Evolutionary conservation across 2,797 vertebrate species (phyloP).

Genomic region (Euphonia xanthogaster): DNA sequence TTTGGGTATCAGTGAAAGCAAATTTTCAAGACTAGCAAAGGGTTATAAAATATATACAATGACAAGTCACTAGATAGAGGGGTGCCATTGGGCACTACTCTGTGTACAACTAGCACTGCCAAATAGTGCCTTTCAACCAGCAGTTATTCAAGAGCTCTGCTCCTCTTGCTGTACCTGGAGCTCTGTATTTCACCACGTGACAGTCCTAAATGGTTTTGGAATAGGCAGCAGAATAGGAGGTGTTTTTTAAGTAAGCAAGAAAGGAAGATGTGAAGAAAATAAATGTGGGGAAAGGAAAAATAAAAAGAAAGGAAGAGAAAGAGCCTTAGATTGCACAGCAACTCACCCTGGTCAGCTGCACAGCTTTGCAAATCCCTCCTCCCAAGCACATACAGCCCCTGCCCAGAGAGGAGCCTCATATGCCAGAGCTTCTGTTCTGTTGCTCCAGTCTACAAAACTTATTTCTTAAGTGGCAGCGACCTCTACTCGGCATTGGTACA

Average conservation of each 20-base stretch:
- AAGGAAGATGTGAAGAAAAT: background rate
- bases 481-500: background rate
- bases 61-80: background rate
- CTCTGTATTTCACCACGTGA: background rate
- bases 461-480: background rate
- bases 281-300: background rate
- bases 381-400: rapidly evolving
- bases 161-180: background rate
- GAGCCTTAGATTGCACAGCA: background rate
- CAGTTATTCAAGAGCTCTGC: background rate
- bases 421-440: background rate
- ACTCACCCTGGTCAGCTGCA: background rate
- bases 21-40: conserved; percentile 26
- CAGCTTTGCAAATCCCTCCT: background rate
- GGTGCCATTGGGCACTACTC: background rate
- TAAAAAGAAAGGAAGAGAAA: background rate
- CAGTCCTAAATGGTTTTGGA: background rate
- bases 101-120: background rate
- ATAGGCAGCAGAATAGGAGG: background rate
- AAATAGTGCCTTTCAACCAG: background rate
- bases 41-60: background rate
- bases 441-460: background rate
- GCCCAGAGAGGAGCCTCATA: background rate
- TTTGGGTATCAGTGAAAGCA: conserved; percentile 6
- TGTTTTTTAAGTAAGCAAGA: background rate